Evolutionary conservation across 2,113 vertebrate species (phyloP).

Genomic region (Platycercus adscitus): DNA sequence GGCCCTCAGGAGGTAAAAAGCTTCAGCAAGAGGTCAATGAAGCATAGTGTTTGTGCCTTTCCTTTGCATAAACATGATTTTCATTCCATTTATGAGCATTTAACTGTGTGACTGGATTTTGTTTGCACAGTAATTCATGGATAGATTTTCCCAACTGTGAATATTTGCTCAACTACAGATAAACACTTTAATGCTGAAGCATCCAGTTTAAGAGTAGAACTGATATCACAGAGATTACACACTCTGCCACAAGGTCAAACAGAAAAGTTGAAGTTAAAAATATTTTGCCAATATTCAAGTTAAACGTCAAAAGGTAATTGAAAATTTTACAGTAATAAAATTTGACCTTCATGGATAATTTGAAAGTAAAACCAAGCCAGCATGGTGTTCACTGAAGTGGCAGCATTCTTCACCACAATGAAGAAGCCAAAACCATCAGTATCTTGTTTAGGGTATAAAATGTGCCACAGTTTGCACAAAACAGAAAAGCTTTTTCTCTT

Average conservation of each 20-base stretch:
- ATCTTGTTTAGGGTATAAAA: not conserved
- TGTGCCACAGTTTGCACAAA: not conserved
- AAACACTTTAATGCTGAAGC: not conserved
- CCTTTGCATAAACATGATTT: not conserved
- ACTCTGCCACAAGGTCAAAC: not conserved
- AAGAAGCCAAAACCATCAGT: fast-evolving
- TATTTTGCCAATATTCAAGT: not conserved
- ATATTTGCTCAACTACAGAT: not conserved
- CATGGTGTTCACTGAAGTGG: not conserved
- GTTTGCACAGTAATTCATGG: not conserved
- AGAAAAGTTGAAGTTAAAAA: not conserved
- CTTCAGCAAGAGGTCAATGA: not conserved
- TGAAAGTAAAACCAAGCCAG: not conserved
- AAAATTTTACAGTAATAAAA: not conserved
- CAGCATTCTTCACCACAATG: fast-evolving
- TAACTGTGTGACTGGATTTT: not conserved
- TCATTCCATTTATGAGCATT: not conserved
- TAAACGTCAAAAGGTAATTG: not conserved
- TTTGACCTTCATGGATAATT: not conserved
- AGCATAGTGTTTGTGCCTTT: not conserved
- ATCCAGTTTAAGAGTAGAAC: not conserved
- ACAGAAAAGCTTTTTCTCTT: not conserved
- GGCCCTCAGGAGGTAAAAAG: not conserved
- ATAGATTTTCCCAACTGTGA: not conserved
- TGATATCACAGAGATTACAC: not conserved